Base-by-base conservation (phyloP, 1,140 invertebrate species). In the Tetranychus cinnabarinus region DNA sequence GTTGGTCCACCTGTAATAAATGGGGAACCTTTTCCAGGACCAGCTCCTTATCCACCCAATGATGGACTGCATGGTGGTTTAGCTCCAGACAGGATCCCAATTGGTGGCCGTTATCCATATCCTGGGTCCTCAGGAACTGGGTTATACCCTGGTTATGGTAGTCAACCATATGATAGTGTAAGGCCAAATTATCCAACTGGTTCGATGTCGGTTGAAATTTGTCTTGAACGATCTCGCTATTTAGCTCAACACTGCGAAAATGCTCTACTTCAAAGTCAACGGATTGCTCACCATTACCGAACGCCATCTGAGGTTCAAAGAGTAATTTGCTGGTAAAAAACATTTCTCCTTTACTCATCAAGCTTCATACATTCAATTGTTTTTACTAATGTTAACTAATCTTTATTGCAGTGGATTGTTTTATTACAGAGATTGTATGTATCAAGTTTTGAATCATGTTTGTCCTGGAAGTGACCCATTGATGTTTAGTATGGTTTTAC, bases 291-390 rank as follows among this genome's bases (percentile, higher is more conserved):
- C 33, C 15, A 65, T 52, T 39, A 52, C 0, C 37, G 64, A 52
- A 63, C 56, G 15, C 35, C 55, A 23, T 50, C 34, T 52, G 64
- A 65, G 31, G 58, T 65, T 10, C 58, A 63, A 57, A 34, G 64
- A 31, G 23, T 52, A 45, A 60, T 65, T 13, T 65, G 64, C 42
- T 65, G 63, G 63, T 64, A 42, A 42, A 6, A 6, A 42, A 42
- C 39, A 23, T 23, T 23, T 23, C 23, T 23, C 23, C 23, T 23
- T 23, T 23, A 0, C 23, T 23, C 23, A 23, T 23, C 23, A 23
- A 23, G 23, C 0, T 23, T 23, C 23, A 23, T 23, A 23, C 0
- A 0, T 23, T 42, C 10, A 42, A 42, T 42, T 42, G 39, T 42
- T 5, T 42, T 42, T 42, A 5, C 39, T 42, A 6, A 42, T 42